Evolutionary conservation across 2,797 vertebrate genomes (phyloP).

Genomic region (Tapera naevia): DNA sequence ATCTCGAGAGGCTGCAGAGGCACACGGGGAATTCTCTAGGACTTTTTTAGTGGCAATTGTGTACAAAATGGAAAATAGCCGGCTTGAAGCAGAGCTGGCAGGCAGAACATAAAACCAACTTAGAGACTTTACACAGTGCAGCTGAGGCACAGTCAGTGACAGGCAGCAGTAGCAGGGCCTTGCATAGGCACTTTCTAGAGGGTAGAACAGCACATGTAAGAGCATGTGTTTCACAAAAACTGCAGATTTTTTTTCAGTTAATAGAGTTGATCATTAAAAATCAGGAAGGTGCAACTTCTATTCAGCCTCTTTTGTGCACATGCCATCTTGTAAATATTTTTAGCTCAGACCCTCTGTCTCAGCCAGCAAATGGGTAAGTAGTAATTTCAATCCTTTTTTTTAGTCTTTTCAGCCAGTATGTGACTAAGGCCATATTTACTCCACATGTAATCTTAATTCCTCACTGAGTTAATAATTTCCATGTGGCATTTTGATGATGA

Average conservation of each 20-base stretch:
- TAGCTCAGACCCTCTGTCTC: neutral
- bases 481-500: neutral
- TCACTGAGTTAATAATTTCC: neutral
- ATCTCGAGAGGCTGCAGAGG: neutral
- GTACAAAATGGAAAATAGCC: neutral
- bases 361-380: neutral
- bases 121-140: accelerated
- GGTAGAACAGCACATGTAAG: neutral
- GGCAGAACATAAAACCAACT: neutral
- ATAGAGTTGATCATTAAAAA: neutral
- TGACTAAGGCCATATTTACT: neutral
- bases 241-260: neutral
- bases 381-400: neutral
- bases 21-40: neutral
- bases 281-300: neutral
- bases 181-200: neutral
- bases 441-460: neutral
- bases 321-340: neutral
- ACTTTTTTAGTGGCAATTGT: neutral
- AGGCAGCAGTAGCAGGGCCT: neutral
- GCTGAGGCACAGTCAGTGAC: neutral
- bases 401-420: neutral
- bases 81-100: neutral
- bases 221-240: neutral
- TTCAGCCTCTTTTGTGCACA: neutral